Conservation (phyloP, 2,797 vertebrate genomes). For the Atherinosoma microstoma region DNA sequence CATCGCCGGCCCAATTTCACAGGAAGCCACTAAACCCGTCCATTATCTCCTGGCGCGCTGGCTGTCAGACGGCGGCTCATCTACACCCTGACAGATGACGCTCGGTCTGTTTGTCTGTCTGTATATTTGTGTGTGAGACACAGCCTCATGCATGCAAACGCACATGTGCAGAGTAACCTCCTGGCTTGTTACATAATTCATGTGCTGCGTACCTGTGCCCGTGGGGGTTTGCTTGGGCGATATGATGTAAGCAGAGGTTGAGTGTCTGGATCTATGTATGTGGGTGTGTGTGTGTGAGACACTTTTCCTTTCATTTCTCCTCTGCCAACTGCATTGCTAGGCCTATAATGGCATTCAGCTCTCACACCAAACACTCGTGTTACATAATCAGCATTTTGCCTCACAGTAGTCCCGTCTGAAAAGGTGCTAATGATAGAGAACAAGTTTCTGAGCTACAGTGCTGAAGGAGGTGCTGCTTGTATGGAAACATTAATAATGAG, state of each 20-base stretch:
- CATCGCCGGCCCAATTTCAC: conserved; percentile 75
- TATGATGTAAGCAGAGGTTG: conserved; percentile 41
- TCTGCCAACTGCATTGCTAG: conserved; percentile 49
- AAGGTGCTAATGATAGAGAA: conserved; percentile 45
- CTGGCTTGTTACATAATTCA: conserved; percentile 62
- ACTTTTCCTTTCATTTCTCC: conserved; percentile 30
- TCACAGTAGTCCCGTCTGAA: conserved; percentile 36
- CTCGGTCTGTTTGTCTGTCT: conserved; percentile 48
- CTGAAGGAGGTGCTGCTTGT: conserved; percentile 41
- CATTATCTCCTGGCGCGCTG: conserved; percentile 70
- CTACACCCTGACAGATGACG: conserved; percentile 67
- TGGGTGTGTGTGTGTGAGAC: conserved; percentile 1
- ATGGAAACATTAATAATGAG: conserved; percentile 39
- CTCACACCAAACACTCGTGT: conserved; percentile 43
- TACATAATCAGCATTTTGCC: conserved; percentile 59
- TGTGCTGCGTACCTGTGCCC: conserved; percentile 48
- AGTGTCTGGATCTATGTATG: conserved; percentile 10
- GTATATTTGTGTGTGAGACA: neutral
- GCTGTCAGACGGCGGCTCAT: conserved; percentile 68
- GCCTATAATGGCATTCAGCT: conserved; percentile 52
- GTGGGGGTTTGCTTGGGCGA: conserved; percentile 39
- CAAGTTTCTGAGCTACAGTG: conserved; percentile 22
- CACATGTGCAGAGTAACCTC: conserved; percentile 30
- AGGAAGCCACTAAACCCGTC: conserved; percentile 74
- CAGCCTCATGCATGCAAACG: neutral